Conservation (phyloP, 2,888 invertebrate genomes). For the Coleophora deauratella region DNA sequence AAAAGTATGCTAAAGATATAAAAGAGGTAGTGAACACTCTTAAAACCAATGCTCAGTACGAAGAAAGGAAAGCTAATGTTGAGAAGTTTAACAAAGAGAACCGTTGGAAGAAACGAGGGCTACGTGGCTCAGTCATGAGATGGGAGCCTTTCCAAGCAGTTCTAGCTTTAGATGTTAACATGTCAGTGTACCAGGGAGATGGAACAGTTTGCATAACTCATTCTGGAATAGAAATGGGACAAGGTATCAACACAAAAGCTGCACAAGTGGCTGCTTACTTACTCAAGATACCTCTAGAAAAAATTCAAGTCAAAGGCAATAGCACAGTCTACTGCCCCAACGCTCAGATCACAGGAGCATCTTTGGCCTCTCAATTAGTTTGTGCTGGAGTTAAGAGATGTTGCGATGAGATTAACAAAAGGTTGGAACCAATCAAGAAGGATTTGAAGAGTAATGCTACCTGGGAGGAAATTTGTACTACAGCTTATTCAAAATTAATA, state of each 20-base stretch:
- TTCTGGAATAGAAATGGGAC: conserved; percentile 80
- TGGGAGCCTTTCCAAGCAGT: conserved; percentile 36
- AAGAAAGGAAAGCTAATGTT: conserved; percentile 44
- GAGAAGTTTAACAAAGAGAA: conserved; percentile 73
- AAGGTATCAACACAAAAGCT: conserved; percentile 85
- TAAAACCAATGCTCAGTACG: conserved; percentile 51
- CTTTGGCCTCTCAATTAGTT: conserved; percentile 63
- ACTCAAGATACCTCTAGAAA: conserved; percentile 76
- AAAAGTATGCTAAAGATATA: conserved; percentile 38
- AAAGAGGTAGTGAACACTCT: conserved; percentile 53
- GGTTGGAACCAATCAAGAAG: conserved; percentile 53
- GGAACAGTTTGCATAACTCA: conserved; percentile 79
- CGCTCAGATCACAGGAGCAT: conserved; percentile 71
- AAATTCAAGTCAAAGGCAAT: conserved; percentile 75
- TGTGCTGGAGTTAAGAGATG: conserved; percentile 29
- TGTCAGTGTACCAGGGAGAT: conserved; percentile 78
- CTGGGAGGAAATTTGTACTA: conserved; percentile 68
- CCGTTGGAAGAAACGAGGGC: conserved; percentile 80
- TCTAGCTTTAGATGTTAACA: conserved; percentile 50
- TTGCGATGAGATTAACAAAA: conserved; percentile 31
- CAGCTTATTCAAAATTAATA: conserved; percentile 61
- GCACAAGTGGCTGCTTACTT: conserved; percentile 81
- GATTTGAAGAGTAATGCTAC: conserved; percentile 51
- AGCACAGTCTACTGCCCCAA: conserved; percentile 73
- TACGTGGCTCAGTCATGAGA: conserved; percentile 47